A percentile compares a stretch with the other conserved stretches of the same genome.
Conservation (phyloP, 92 coral and sea anemone species). For the Epizoanthus fatuus region DNA sequence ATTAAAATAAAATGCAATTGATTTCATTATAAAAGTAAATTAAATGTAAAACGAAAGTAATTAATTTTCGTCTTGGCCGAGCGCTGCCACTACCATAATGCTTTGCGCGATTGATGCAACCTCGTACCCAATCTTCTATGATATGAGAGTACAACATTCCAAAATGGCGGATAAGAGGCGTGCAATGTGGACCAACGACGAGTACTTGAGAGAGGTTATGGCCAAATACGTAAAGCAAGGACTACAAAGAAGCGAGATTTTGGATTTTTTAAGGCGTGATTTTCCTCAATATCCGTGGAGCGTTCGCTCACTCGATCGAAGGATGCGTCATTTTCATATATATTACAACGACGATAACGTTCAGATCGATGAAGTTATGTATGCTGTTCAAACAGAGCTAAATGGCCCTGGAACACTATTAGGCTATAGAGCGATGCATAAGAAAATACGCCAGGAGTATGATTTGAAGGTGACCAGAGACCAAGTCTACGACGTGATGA, state of each 20-base stretch:
- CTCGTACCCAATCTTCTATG: too few relatives aligned
- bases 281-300: constrained; percentile 37
- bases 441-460: constrained; percentile 4
- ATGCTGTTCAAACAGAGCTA: constrained; percentile 11
- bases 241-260: constrained; percentile 37
- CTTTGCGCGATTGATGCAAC: too few relatives aligned
- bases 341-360: constrained; percentile 14
- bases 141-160: not conserved
- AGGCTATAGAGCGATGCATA: constrained; percentile 33
- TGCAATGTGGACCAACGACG: constrained; percentile 47
- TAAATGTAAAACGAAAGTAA: too few relatives aligned
- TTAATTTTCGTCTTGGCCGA: too few relatives aligned
- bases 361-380: not conserved
- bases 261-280: constrained; percentile 53
- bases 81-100: too few relatives aligned
- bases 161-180: constrained; percentile 41
- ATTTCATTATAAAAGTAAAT: too few relatives aligned
- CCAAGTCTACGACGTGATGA: constrained; percentile 39
- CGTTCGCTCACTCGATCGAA: constrained; percentile 35
- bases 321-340: constrained; percentile 21
- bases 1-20: too few relatives aligned
- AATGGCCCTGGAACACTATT: constrained; percentile 37
- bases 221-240: constrained; percentile 42
- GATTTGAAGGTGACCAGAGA: constrained; percentile 29
- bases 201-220: constrained; percentile 36